Evolutionary conservation across 1,140 invertebrate genomes (phyloP).

Genomic region (Temnothorax curvispinosus): DNA sequence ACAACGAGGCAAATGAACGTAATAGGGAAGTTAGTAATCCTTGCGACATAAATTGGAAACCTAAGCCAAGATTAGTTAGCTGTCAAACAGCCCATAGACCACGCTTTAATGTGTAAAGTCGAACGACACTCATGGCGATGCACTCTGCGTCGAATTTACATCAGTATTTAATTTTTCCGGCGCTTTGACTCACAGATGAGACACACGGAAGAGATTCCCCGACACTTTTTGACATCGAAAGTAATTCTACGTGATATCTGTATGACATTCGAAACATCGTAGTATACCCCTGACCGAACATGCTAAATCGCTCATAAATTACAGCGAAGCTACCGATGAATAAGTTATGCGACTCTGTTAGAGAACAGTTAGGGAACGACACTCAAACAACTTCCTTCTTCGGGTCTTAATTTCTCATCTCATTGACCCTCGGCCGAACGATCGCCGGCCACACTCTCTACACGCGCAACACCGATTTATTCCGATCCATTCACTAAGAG

Average conservation of each 20-base stretch:
- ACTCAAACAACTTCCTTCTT: slow-evolving; percentile 35
- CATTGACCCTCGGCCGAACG: slow-evolving; percentile 36
- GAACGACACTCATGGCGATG: neutral
- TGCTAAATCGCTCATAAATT: slow-evolving; percentile 35
- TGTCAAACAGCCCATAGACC: slow-evolving; percentile 5
- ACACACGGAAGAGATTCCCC: neutral
- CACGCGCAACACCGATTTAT: slow-evolving; percentile 32
- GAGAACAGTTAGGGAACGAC: neutral
- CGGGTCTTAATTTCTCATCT: slow-evolving; percentile 48
- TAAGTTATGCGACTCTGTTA: slow-evolving; percentile 37
- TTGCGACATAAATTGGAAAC: neutral
- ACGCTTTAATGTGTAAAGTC: slow-evolving; percentile 15
- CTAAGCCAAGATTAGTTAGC: slow-evolving; percentile 26
- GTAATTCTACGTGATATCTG: slow-evolving; percentile 37
- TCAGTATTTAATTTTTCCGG: slow-evolving; percentile 25
- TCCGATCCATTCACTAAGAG: slow-evolving; percentile 53
- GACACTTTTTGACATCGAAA: neutral
- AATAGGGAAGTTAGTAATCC: neutral
- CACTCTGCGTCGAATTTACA: slow-evolving; percentile 40
- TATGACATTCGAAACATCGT: slow-evolving; percentile 28
- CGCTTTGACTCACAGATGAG: slow-evolving; percentile 17
- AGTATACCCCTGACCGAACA: neutral
- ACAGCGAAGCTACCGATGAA: slow-evolving; percentile 24
- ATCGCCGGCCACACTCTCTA: neutral
- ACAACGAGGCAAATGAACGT: neutral